Evolutionary conservation across 1,140 invertebrate genomes (phyloP), one percentile per base, ranked within the genome.

Genomic region (Prorops nasuta): DNA sequence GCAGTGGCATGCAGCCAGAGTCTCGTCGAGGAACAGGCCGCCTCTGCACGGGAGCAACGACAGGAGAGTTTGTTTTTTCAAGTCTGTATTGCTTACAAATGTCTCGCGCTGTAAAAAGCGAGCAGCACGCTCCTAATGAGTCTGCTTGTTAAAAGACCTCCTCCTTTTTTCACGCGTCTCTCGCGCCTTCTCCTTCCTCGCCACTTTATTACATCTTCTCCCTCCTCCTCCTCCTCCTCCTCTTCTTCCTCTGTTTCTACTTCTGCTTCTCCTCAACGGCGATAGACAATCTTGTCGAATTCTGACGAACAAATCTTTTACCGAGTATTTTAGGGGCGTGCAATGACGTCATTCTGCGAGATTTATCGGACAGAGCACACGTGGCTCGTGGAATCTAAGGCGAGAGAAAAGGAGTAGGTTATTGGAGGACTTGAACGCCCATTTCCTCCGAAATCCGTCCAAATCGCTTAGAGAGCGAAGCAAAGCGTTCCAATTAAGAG

Each of bases 1-100:
- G n/a, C n/a, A n/a, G n/a, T n/a, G n/a, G n/a, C n/a, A n/a, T n/a
- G n/a, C n/a, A n/a, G n/a, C n/a, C n/a, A n/a, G n/a, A n/a, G n/a
- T n/a, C n/a, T n/a, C n/a, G n/a, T n/a, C n/a, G n/a, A n/a, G n/a
- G n/a, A n/a, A n/a, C n/a, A n/a, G n/a, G n/a, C n/a, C n/a, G n/a
- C n/a, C n/a, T n/a, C n/a, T n/a, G n/a, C n/a, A n/a, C n/a, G n/a
- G n/a, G n/a, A n/a, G 14, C 40, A 56, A 51, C 63, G 66, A 68
- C 65, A 64, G 53, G 55, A 68, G 60, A 67, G 67, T 76, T 76
- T 65, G 70, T 77, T 76, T 76, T 76, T 78, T 69, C 63, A 75
- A 70, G 73, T 73, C 68, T 67, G 69, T 77, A 77, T 78, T 76
- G 74, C 76, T 78, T 77, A 78, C 76, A 76, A 78, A 78, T 78